A percentile compares a stretch with the other conserved stretches of the same genome.
These are phyloP conservation scores for Channa striata DNA, from an alignment of 2,797 vertebrate genomes.

Conservation along the genomic window DNA sequence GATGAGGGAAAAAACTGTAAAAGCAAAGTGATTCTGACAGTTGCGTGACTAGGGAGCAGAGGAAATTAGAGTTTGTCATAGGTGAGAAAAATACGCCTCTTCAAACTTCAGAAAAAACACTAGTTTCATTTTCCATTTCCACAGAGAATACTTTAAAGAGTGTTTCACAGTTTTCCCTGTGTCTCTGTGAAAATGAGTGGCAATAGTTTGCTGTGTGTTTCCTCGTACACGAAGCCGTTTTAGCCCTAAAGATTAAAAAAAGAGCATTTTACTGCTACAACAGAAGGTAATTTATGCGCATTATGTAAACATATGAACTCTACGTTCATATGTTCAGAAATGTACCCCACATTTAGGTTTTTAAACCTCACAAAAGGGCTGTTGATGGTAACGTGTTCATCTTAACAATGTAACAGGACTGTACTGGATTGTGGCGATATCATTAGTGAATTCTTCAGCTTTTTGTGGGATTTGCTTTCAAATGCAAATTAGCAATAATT, in stretches of 20 bases:
- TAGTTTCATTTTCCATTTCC: slow-evolving; percentile 56
- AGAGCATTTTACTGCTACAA: slow-evolving; percentile 24
- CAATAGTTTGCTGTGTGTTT: slow-evolving; percentile 44
- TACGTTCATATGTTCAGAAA: slow-evolving; percentile 16
- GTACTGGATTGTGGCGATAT: slow-evolving; percentile 20
- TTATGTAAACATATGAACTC: slow-evolving; percentile 21
- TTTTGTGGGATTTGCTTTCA: slow-evolving; percentile 53
- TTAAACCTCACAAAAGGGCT: too few species aligned
- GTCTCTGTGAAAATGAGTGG: slow-evolving; percentile 36
- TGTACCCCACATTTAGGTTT: too few species aligned
- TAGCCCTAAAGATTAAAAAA: slow-evolving; percentile 40
- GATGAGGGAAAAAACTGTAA: slow-evolving; percentile 52
- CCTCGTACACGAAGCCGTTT: slow-evolving; percentile 53
- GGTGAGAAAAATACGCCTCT: slow-evolving; percentile 61
- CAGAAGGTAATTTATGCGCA: slow-evolving; percentile 32
- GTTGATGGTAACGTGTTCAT: neutral
- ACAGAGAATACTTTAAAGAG: slow-evolving; percentile 56
- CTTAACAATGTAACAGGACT: slow-evolving; percentile 22
- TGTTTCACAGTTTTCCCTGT: slow-evolving; percentile 43
- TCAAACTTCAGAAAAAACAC: slow-evolving; percentile 55
- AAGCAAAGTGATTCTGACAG: slow-evolving; percentile 68
- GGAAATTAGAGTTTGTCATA: slow-evolving; percentile 67
- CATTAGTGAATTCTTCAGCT: slow-evolving; percentile 25
- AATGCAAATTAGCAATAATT: slow-evolving; percentile 69
- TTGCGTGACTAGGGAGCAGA: slow-evolving; percentile 59